phyloP scores from a whole-genome alignment of 2,888 invertebrate species.

The Entomobrya multifasciata region DNA sequence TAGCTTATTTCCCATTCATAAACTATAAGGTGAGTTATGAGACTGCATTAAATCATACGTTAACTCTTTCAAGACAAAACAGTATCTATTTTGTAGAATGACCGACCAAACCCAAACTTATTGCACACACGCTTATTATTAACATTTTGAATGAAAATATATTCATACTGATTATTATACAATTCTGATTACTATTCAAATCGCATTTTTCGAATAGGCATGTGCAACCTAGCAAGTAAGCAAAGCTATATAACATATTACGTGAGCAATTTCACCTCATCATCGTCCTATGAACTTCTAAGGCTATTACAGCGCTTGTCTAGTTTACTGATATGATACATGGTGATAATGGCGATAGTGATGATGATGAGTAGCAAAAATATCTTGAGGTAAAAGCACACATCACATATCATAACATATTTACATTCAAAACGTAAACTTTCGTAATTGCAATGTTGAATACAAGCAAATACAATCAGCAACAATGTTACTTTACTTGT shows the following conservation, averaged over 20 bases:
- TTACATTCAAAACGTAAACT: no score
- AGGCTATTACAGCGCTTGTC: no score
- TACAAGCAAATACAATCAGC: no score
- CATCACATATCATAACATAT: no score
- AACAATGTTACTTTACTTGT: no score
- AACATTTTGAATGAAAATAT: no score
- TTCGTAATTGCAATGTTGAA: background rate
- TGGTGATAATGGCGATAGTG: no score
- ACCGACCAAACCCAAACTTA: slow-evolving; percentile 37
- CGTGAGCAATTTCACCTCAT: background rate
- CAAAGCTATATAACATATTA: background rate
- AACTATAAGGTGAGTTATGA: slow-evolving; percentile 41
- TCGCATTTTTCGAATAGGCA: background rate
- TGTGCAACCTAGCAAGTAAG: background rate
- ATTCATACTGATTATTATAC: no score
- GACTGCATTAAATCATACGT: slow-evolving; percentile 51
- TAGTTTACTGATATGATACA: no score
- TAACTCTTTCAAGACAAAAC: slow-evolving; percentile 16
- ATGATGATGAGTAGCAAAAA: slow-evolving; percentile 8
- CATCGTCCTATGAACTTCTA: background rate
- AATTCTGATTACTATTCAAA: background rate
- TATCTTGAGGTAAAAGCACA: background rate
- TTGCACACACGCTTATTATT: background rate
- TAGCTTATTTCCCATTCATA: no score
- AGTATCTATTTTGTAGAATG: background rate